A percentile compares a stretch with the other conserved stretches of the same genome.
Evolutionary conservation across 2,888 invertebrate genomes (phyloP).

Genomic region (Diploptera punctata): DNA sequence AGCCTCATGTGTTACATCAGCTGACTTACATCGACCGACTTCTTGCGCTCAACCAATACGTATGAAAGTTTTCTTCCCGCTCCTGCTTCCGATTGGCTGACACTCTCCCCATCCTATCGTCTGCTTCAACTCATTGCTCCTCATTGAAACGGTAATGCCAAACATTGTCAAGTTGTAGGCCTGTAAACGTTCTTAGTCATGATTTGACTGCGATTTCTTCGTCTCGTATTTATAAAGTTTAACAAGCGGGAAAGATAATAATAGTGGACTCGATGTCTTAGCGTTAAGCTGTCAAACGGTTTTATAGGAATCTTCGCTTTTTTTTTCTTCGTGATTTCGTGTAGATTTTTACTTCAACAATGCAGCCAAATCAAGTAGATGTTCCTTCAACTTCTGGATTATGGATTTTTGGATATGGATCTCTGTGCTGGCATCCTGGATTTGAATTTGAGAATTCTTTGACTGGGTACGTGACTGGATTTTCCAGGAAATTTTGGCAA

Average conservation of each 20-base stretch:
- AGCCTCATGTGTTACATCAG: constrained; percentile 12
- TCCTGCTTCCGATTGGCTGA: not conserved
- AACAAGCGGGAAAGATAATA: not conserved
- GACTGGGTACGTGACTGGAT: constrained; percentile 84
- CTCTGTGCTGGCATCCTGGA: constrained; percentile 94
- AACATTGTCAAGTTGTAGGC: not conserved
- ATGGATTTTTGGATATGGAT: constrained; percentile 97
- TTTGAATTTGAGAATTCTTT: constrained; percentile 82
- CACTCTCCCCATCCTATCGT: not conserved
- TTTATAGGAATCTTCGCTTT: no score
- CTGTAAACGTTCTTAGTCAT: not conserved
- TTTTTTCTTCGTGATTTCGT: not conserved
- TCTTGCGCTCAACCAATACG: not conserved
- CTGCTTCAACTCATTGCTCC: not conserved
- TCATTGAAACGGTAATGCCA: not conserved
- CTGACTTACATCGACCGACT: not conserved
- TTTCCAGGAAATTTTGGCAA: constrained; percentile 90
- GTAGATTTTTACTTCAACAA: not conserved
- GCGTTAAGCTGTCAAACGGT: no score
- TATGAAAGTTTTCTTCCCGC: no score
- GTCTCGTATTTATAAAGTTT: not conserved
- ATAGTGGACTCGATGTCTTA: no score
- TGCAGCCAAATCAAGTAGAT: not conserved
- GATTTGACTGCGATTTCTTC: not conserved
- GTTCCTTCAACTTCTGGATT: constrained; percentile 54